A percentile compares a stretch with the other conserved stretches of the same genome.
These are phyloP conservation scores for Erpobdella octoculata DNA, from an alignment of 2,888 invertebrate species.

Conservation along the genomic window DNA sequence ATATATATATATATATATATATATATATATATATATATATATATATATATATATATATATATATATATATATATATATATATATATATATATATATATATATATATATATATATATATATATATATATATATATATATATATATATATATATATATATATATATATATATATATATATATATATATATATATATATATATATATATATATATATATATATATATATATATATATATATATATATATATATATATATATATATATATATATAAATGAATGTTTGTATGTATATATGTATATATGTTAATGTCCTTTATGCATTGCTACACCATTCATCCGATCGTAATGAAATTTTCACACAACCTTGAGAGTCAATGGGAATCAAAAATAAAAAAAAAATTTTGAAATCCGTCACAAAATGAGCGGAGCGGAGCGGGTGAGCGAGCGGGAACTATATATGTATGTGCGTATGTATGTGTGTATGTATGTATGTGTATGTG, in stretches of 20 bases:
- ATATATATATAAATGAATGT: too few species aligned
- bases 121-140: neutral
- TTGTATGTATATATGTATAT: too few species aligned
- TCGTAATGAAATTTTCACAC: too few species aligned
- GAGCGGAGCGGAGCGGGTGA: too few species aligned
- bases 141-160: neutral
- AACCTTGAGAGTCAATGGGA: too few species aligned
- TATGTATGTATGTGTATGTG: too few species aligned
- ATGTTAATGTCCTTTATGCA: too few species aligned
- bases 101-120: neutral
- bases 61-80: slow-evolving; percentile 6
- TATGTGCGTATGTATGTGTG: too few species aligned
- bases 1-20: slow-evolving; percentile 13
- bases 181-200: neutral
- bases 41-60: slow-evolving; percentile 21
- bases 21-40: slow-evolving; percentile 13
- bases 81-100: neutral
- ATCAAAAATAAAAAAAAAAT: too few species aligned
- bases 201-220: neutral
- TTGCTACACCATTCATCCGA: too few species aligned
- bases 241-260: neutral
- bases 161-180: neutral
- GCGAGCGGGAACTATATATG: too few species aligned
- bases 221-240: neutral
- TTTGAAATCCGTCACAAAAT: too few species aligned